A percentile compares a stretch with the other conserved stretches of the same genome.
These are phyloP conservation scores for Pelodiscus sinensis DNA, from an alignment of 2,113 vertebrate species.

Conservation along the genomic window DNA sequence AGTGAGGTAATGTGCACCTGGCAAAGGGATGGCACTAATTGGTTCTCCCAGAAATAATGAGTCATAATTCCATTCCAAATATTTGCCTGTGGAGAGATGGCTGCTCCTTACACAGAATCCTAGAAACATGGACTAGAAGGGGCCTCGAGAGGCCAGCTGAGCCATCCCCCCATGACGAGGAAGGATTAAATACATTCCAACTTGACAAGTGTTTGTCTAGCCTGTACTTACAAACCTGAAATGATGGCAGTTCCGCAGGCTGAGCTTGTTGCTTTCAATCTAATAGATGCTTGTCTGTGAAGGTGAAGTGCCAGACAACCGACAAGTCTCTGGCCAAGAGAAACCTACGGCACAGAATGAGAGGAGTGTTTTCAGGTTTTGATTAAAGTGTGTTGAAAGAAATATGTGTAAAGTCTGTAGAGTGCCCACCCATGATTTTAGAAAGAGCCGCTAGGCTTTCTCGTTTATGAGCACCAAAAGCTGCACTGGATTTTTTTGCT, in stretches of 20 bases:
- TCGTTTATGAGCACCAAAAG: conserved; percentile 14
- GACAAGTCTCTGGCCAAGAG: neutral
- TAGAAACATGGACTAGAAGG: neutral
- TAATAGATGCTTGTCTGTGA: neutral
- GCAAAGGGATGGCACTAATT: neutral
- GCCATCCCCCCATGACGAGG: neutral
- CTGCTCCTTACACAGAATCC: neutral
- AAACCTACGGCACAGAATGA: rapidly evolving
- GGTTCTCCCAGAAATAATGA: neutral
- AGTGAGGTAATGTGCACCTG: neutral
- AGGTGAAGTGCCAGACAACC: neutral
- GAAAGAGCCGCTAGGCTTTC: neutral
- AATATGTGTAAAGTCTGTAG: neutral
- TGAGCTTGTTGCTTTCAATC: neutral
- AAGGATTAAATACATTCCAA: neutral
- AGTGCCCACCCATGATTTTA: neutral
- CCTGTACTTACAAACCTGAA: neutral
- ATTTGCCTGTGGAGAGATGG: neutral
- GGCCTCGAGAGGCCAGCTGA: too few relatives aligned
- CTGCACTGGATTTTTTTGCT: neutral
- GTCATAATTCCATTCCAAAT: neutral
- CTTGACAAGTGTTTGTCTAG: neutral
- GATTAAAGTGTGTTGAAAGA: neutral
- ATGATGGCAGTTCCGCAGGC: neutral
- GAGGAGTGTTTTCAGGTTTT: neutral